Percentiles rank a stretch among this genome's conserved stretches.
phyloP scores from a whole-genome alignment of 1,140 invertebrate genomes.

The Eurytemora carolleeae region DNA sequence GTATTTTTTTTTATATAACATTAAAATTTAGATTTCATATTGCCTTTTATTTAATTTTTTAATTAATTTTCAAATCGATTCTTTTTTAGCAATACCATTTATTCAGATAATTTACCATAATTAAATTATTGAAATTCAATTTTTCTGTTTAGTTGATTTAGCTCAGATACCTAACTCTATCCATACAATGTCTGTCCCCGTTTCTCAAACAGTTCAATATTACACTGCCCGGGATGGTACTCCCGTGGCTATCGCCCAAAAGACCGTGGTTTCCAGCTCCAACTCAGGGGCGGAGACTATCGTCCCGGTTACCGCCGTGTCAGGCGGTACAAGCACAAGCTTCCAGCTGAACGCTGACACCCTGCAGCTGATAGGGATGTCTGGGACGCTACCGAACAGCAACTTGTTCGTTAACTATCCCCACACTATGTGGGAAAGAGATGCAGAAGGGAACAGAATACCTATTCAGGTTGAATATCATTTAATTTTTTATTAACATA shows the following conservation, averaged over 20 bases:
- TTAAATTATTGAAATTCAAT: background rate
- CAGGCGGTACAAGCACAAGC: background rate
- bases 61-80: too few relatives aligned
- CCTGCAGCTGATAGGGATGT: conserved; percentile 1
- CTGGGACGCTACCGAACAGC: background rate
- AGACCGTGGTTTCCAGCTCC: background rate
- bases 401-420: conserved; percentile 11
- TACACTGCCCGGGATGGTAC: background rate
- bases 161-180: background rate
- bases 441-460: background rate
- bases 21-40: background rate
- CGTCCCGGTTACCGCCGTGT: background rate
- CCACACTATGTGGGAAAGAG: conserved; percentile 12
- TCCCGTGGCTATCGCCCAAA: background rate
- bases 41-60: background rate
- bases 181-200: background rate
- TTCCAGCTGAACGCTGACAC: background rate
- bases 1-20: background rate
- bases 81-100: too few relatives aligned
- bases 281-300: background rate
- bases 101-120: background rate
- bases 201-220: background rate
- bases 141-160: background rate
- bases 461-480: background rate
- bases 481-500: background rate